Percentiles rank a stretch among this genome's conserved stretches.
Evolutionary conservation across 2,888 invertebrate genomes (phyloP).

Genomic region (Caenorhabditis sp.): DNA sequence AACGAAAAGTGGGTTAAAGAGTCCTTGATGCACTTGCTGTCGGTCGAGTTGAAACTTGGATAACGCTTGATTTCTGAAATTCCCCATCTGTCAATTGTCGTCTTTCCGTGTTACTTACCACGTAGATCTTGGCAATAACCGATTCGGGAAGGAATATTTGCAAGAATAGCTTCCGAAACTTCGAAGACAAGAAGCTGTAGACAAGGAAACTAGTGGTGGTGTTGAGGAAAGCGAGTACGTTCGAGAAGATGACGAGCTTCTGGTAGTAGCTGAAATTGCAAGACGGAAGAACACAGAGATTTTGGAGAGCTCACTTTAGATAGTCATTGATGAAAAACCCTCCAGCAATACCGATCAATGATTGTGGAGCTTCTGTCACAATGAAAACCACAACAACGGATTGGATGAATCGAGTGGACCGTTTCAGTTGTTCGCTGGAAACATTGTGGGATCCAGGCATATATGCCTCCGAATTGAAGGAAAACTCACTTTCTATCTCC

Average conservation of each 20-base stretch:
- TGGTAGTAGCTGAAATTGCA: constrained; percentile 34
- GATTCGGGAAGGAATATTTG: constrained; percentile 21
- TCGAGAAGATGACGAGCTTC: constrained; percentile 27
- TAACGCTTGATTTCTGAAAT: constrained; percentile 22
- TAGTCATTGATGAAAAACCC: constrained; percentile 17
- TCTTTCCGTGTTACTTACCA: too few relatives aligned
- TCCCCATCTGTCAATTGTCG: too few relatives aligned
- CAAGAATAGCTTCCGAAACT: constrained; percentile 32
- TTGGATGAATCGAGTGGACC: constrained; percentile 19
- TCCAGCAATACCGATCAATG: constrained; percentile 11
- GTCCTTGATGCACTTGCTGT: too few relatives aligned
- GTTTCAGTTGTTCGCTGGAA: constrained; percentile 19
- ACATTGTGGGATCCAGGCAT: too few relatives aligned
- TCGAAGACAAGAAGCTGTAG: constrained; percentile 29
- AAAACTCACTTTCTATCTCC: constrained; percentile 5
- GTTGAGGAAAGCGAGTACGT: constrained; percentile 20
- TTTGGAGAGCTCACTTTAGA: constrained; percentile 6
- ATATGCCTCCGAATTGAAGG: too few relatives aligned
- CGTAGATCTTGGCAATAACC: not conserved
- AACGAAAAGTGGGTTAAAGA: too few relatives aligned
- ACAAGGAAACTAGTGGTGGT: constrained; percentile 44
- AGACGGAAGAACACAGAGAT: not conserved
- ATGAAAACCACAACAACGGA: constrained; percentile 4
- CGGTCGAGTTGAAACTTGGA: constrained; percentile 21
- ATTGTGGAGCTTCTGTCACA: constrained; percentile 24